These are phyloP conservation scores for Abrostola triplasia DNA, from an alignment of 2,888 invertebrate genomes.

Conservation along the genomic window DNA sequence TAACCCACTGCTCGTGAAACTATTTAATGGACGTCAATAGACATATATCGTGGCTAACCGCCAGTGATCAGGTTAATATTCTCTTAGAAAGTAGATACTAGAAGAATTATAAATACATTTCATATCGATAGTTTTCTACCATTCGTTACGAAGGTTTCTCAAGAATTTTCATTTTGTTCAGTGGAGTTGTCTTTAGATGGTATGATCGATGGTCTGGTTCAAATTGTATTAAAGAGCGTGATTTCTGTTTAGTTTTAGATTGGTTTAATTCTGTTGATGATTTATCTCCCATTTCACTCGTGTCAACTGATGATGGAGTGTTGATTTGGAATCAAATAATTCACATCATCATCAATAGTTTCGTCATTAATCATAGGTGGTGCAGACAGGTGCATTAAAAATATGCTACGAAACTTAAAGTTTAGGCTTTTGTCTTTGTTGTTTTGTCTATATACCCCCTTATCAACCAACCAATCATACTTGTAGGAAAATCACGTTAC, in stretches of 20 bases:
- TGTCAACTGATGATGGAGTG: neutral
- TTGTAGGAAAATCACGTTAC: no score
- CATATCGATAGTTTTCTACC: slow-evolving; percentile 32
- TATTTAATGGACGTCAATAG: slow-evolving; percentile 38
- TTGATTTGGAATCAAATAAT: no score
- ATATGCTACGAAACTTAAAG: no score
- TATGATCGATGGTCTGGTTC: slow-evolving; percentile 14
- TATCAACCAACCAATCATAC: no score
- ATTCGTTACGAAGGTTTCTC: slow-evolving; percentile 32
- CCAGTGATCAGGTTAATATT: slow-evolving; percentile 35
- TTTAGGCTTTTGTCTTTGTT: no score
- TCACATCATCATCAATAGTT: no score
- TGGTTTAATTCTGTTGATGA: slow-evolving; percentile 4
- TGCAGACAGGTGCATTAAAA: no score
- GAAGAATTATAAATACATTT: slow-evolving; percentile 40
- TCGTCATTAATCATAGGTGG: no score
- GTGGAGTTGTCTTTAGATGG: slow-evolving; percentile 45
- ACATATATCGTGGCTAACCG: slow-evolving; percentile 33
- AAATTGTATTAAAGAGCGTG: slow-evolving; percentile 9
- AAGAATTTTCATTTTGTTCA: slow-evolving; percentile 39
- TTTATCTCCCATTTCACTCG: neutral
- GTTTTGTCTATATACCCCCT: no score
- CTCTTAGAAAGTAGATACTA: slow-evolving; percentile 40
- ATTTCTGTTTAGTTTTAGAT: neutral
- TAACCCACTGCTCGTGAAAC: slow-evolving; percentile 49